Base-by-base conservation (phyloP, 2,888 invertebrate genomes). In the Adela reaumurella region DNA sequence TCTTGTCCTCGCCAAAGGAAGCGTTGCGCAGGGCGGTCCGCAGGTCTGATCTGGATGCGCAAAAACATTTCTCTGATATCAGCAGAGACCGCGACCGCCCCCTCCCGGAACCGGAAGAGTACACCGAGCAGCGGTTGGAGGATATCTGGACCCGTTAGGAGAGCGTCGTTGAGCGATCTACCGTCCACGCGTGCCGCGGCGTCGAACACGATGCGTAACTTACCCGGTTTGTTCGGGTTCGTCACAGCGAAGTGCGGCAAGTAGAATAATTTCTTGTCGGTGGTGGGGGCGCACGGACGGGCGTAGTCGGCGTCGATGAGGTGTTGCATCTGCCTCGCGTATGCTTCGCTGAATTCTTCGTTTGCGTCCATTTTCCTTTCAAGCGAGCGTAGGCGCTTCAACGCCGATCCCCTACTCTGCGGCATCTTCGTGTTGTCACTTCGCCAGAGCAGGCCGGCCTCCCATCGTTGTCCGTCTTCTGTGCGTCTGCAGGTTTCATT, bases 61-160 rank as follows among this genome's bases (percentile, higher is more conserved):
- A 57, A 29, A 46, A 43, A 63, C 62, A 64, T 62, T 45, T 64
- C 59, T 8, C 52, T 51, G 0, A 65, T 58, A 45, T 65, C 63
- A 0, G 54, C 61, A 4, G 48, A 55, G 2, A 62, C 52, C 0
- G 57, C 57, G 10, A 56, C 47, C 16, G 41, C 17, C 2, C 52
- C 46, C 41, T 56, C 54, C 11, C 59, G 47, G 46, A 62, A 62
- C 0, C 58, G 54, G 51, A 61, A 46, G 1, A 62, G n/a, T 0
- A 61, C 55, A 2, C 61, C 60, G 2, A 57, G 41, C 45, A 68
- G 50, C 6, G 62, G 56, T 10, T 55, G 53, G 3, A 64, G 51
- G 2, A 62, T 46, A 35, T 65, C 63, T 1, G 66, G 64, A 1
- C 65, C 65, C 17, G 54, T 19, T 1, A 58, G 44, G 5, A 55